Conservation (phyloP, 2,797 vertebrate species). For the Balearica regulorum region DNA sequence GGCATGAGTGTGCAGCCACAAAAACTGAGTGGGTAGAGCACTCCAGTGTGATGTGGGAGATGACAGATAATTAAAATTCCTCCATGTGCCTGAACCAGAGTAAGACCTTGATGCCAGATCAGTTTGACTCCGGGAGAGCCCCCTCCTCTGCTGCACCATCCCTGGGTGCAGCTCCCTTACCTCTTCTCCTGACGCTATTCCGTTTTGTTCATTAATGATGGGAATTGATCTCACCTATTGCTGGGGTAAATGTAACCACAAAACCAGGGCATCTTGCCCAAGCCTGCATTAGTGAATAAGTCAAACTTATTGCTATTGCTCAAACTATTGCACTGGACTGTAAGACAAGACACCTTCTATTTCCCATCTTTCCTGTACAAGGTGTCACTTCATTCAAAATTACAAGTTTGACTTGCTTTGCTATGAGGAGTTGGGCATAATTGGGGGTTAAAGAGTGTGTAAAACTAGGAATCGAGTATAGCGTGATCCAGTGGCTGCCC, state of each 20-base stretch:
- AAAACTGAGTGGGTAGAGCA: accelerated
- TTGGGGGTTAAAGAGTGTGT: not conserved
- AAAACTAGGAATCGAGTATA: not conserved
- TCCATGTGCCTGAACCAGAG: not conserved
- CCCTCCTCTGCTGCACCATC: not conserved
- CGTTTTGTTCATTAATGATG: not conserved
- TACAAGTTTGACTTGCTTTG: not conserved
- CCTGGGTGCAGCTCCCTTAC: not conserved
- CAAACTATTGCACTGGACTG: not conserved
- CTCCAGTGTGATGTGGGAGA: not conserved
- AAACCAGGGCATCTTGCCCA: not conserved
- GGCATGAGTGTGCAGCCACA: no score
- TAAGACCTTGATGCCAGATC: not conserved
- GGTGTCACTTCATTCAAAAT: not conserved
- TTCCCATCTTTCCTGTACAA: not conserved
- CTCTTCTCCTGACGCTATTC: not conserved
- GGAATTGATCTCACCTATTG: not conserved
- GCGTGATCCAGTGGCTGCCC: not conserved
- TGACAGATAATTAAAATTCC: not conserved
- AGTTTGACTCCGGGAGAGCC: not conserved
- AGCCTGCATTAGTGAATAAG: not conserved
- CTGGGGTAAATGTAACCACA: not conserved
- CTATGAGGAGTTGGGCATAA: not conserved
- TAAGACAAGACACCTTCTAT: not conserved
- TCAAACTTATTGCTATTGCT: no score